phyloP scores from a whole-genome alignment of 2,888 invertebrate species.

The Lasioglossum pauxillum region DNA sequence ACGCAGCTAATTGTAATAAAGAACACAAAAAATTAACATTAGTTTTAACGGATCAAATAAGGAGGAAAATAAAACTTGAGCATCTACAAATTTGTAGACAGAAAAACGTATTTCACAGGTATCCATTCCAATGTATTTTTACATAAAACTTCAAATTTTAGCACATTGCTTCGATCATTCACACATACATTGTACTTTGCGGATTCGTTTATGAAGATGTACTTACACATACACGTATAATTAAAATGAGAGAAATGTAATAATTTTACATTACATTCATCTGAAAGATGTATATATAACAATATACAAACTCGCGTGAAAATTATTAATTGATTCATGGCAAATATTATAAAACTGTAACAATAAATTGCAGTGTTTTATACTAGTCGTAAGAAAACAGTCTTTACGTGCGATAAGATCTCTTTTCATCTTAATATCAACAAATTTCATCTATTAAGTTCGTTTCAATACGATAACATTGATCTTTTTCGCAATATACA shows the following conservation, averaged over 20 bases:
- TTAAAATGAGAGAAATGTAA: slow-evolving; percentile 30
- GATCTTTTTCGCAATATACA: slow-evolving; percentile 4
- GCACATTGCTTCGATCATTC: background rate
- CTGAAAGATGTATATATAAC: background rate
- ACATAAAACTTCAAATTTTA: slow-evolving; percentile 11
- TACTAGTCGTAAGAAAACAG: slow-evolving; percentile 14
- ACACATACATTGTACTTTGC: background rate
- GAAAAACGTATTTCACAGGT: slow-evolving; percentile 22
- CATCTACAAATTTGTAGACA: slow-evolving; percentile 10
- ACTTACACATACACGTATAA: background rate
- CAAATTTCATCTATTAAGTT: slow-evolving; percentile 15
- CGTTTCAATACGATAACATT: background rate
- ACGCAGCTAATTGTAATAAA: background rate
- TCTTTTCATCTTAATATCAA: slow-evolving; percentile 13
- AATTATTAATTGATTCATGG: slow-evolving; percentile 12
- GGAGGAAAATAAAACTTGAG: slow-evolving; percentile 19
- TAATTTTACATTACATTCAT: slow-evolving; percentile 8
- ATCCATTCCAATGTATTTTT: slow-evolving; percentile 16
- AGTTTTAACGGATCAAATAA: slow-evolving; percentile 17
- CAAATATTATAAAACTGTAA: slow-evolving; percentile 31
- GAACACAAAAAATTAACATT: slow-evolving; percentile 2
- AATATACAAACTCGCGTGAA: background rate
- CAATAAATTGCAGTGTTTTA: slow-evolving; percentile 23
- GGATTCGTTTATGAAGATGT: background rate
- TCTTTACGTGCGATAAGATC: slow-evolving; percentile 24